A percentile compares a stretch with the other conserved stretches of the same genome.
Evolutionary conservation across 2,113 vertebrate species (phyloP).

Genomic region (Rana temporaria): DNA sequence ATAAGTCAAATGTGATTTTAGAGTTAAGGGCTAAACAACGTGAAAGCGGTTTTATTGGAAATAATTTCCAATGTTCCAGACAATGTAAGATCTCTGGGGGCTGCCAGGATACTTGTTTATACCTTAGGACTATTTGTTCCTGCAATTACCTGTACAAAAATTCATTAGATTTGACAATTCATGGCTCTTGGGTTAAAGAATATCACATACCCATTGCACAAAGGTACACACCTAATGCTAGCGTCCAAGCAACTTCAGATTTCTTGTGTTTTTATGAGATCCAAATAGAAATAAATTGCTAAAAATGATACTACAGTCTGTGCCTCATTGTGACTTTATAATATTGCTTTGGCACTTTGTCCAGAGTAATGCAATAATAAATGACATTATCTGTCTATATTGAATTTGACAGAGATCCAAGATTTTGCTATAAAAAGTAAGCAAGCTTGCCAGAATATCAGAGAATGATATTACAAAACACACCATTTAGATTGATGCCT

Average conservation of each 20-base stretch:
- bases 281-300: not conserved
- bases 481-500: too few relatives aligned
- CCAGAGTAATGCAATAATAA: not conserved
- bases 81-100: constrained; percentile 27
- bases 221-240: not conserved
- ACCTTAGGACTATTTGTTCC: constrained; percentile 11
- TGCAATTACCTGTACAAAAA: constrained; percentile 33
- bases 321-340: not conserved
- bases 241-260: not conserved
- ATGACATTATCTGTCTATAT: not conserved
- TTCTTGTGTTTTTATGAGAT: not conserved
- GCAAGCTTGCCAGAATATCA: not conserved
- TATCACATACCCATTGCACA: not conserved
- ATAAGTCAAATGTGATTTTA: constrained; percentile 30
- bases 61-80: constrained; percentile 16
- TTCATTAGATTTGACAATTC: constrained; percentile 22
- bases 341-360: not conserved
- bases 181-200: constrained; percentile 23
- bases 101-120: constrained; percentile 7
- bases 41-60: constrained; percentile 17
- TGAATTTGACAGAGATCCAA: not conserved
- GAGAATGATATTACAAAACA: not conserved
- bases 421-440: not conserved
- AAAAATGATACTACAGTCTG: not conserved
- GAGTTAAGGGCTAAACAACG: constrained; percentile 36